phyloP scores from a whole-genome alignment of 2,797 vertebrate genomes.

The Alosa sapidissima region DNA sequence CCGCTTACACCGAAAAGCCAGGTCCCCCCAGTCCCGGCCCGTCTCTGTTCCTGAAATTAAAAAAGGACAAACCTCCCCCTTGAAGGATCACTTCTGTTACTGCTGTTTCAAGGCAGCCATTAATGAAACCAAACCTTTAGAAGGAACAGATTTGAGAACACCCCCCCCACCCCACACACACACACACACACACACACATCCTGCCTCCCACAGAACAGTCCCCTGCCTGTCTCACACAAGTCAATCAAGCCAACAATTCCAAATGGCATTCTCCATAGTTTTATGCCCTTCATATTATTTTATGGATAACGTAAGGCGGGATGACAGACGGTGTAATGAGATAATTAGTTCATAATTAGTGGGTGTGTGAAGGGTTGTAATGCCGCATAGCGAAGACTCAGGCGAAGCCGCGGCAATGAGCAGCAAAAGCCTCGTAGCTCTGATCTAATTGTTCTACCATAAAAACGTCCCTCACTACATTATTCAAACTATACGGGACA shows the following conservation, averaged over 20 bases:
- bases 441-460: conserved; percentile 20
- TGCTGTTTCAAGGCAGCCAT: neutral
- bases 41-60: conserved; percentile 15
- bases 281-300: conserved; percentile 19
- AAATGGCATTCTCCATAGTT: neutral
- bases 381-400: neutral
- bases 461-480: conserved; percentile 16
- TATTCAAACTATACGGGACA: conserved; percentile 11
- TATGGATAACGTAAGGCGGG: neutral
- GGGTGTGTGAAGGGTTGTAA: neutral
- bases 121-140: conserved; percentile 20
- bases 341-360: conserved; percentile 4
- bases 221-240: neutral
- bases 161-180: neutral
- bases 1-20: neutral
- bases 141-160: conserved; percentile 19
- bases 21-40: neutral
- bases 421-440: neutral
- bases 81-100: neutral
- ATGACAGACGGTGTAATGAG: neutral
- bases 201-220: neutral
- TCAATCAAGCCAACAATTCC: neutral
- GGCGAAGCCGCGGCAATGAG: neutral
- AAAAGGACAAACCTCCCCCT: conserved; percentile 10
- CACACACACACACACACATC: neutral